Conservation (phyloP, 2,888 invertebrate species). For the Cheilosia pagana region DNA sequence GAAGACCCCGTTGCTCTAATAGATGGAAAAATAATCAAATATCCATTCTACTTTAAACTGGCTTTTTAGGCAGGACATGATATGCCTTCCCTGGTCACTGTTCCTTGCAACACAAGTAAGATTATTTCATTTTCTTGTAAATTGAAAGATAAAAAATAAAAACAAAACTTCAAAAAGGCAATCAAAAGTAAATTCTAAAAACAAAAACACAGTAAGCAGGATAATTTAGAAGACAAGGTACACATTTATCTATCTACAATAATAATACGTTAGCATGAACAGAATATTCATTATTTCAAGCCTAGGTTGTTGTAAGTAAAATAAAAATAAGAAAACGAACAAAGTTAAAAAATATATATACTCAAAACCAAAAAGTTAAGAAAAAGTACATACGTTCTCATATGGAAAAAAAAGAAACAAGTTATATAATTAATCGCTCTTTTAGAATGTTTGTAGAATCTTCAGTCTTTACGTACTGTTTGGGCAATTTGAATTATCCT, state of each 20-base stretch:
- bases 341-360: constrained; percentile 62
- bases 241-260: constrained; percentile 73
- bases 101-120: constrained; percentile 37
- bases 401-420: constrained; percentile 34
- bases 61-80: too few species aligned
- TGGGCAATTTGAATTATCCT: constrained; percentile 21
- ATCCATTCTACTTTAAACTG: too few species aligned
- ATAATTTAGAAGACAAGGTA: constrained; percentile 67
- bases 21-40: too few species aligned
- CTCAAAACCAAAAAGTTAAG: constrained; percentile 51
- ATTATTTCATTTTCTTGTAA: constrained; percentile 23
- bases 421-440: constrained; percentile 41
- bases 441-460: constrained; percentile 29
- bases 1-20: too few species aligned
- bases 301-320: constrained; percentile 38
- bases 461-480: constrained; percentile 28
- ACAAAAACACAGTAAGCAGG: constrained; percentile 59
- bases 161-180: constrained; percentile 49
- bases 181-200: constrained; percentile 71
- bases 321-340: constrained; percentile 24
- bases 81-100: constrained; percentile 21
- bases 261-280: constrained; percentile 31
- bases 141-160: constrained; percentile 35
- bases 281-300: constrained; percentile 42
- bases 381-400: constrained; percentile 51